A percentile compares a stretch with the other conserved stretches of the same genome.
phyloP scores from a whole-genome alignment of 2,797 vertebrate genomes.

The Anableps anableps region DNA sequence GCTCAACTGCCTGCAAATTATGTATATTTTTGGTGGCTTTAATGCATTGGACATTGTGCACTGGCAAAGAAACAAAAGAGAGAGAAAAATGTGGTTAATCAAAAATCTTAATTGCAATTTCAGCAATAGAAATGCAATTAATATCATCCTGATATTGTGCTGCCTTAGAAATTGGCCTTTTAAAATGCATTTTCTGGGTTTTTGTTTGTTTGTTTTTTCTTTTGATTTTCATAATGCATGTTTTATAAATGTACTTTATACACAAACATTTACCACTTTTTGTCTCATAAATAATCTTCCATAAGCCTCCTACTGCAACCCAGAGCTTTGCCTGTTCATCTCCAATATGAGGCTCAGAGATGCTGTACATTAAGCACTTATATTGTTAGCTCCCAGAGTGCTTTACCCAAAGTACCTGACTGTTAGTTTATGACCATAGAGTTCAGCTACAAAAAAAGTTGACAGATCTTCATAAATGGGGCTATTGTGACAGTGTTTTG shows the following conservation, averaged over 20 bases:
- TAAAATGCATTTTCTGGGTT: too few species aligned
- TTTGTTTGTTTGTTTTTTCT: background rate
- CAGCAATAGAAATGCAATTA: background rate
- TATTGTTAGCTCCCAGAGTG: background rate
- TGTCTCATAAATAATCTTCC: background rate
- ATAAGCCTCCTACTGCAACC: background rate
- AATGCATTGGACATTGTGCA: background rate
- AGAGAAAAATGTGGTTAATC: background rate
- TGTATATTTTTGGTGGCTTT: background rate
- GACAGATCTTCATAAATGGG: constrained; percentile 29
- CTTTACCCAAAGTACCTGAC: background rate
- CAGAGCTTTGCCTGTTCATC: background rate
- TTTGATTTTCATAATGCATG: background rate
- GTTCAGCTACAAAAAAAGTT: background rate
- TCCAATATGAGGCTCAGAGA: background rate
- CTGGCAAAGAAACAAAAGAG: background rate
- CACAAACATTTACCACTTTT: background rate
- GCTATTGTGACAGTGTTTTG: constrained; percentile 35
- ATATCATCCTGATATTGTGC: background rate
- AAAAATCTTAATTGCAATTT: background rate
- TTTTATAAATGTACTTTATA: background rate
- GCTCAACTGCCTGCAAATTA: background rate
- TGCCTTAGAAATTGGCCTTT: background rate
- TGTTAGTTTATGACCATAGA: background rate
- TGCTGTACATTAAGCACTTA: background rate